Evolutionary conservation across 2,113 vertebrate species (phyloP).

Genomic region (Dromaius novaehollandiae): DNA sequence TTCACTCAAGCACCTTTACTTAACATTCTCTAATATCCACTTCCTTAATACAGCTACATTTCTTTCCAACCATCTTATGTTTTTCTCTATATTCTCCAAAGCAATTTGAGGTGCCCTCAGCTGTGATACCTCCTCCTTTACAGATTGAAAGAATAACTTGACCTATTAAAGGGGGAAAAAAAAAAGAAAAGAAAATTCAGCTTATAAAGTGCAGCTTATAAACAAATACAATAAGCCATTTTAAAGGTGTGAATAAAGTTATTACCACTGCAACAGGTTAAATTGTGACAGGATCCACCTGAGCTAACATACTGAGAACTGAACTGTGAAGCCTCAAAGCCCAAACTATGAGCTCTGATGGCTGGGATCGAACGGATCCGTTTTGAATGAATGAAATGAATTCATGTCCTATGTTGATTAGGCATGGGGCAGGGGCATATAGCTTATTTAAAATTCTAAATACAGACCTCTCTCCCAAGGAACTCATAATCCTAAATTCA

Average conservation of each 20-base stretch:
- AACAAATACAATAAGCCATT: not conserved
- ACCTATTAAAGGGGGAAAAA: constrained; percentile 54
- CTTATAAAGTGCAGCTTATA: not conserved
- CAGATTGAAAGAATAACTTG: constrained; percentile 77
- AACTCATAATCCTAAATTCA: no score
- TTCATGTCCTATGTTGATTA: not conserved
- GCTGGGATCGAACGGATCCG: not conserved
- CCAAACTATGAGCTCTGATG: not conserved
- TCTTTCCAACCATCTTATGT: constrained; percentile 78
- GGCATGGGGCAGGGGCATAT: no score
- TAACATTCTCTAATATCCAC: constrained; percentile 70
- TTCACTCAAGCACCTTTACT: not conserved
- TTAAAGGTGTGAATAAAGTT: not conserved
- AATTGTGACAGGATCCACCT: not conserved
- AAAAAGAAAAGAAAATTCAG: not conserved
- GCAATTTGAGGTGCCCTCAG: constrained; percentile 75
- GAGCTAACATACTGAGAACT: not conserved
- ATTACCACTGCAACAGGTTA: not conserved
- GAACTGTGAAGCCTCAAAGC: not conserved
- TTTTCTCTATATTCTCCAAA: constrained; percentile 79
- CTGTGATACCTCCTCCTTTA: constrained; percentile 76
- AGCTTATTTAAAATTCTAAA: no score
- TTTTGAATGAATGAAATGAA: not conserved
- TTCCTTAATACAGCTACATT: constrained; percentile 74
- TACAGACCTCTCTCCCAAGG: no score